Evolutionary conservation across 2,888 invertebrate species (phyloP).

Genomic region (Drosophila pseudotakahashii): DNA sequence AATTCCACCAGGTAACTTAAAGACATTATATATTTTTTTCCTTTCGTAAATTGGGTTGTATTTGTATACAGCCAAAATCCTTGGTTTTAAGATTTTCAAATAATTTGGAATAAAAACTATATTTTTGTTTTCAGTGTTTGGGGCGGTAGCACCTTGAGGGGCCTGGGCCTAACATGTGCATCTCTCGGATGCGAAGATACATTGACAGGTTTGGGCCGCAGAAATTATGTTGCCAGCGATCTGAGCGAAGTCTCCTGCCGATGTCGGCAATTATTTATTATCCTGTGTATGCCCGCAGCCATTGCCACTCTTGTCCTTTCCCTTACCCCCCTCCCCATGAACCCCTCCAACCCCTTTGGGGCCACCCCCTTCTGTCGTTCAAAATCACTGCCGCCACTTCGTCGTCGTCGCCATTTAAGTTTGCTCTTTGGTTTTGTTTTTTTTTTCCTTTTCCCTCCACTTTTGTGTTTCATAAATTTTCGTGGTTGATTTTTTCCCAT

Average conservation of each 20-base stretch:
- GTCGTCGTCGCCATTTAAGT: slow-evolving; percentile 62
- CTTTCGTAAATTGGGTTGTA: too few species aligned
- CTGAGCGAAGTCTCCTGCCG: slow-evolving; percentile 41
- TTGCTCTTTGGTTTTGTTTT: slow-evolving; percentile 14
- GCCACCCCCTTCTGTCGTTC: slow-evolving; percentile 18
- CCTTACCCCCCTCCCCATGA: slow-evolving; percentile 10
- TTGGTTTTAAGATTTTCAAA: too few species aligned
- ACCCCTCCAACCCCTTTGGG: slow-evolving; percentile 20
- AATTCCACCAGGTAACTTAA: too few species aligned
- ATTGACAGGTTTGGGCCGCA: slow-evolving; percentile 62
- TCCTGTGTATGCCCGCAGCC: slow-evolving; percentile 66
- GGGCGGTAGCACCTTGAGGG: slow-evolving; percentile 37
- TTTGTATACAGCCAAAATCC: too few species aligned
- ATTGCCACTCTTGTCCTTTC: slow-evolving; percentile 54
- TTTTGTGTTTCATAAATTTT: slow-evolving; percentile 72
- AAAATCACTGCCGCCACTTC: slow-evolving; percentile 59
- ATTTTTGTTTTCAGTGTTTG: not conserved
- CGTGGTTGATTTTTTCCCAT: slow-evolving; percentile 61
- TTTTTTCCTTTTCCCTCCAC: slow-evolving; percentile 49
- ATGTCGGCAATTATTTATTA: slow-evolving; percentile 74
- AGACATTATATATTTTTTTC: too few species aligned
- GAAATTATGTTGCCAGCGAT: slow-evolving; percentile 68
- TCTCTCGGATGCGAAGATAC: slow-evolving; percentile 32
- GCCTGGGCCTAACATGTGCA: slow-evolving; percentile 49
- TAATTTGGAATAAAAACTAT: too few species aligned